Conservation (phyloP, 2,797 vertebrate species). For the Phyllotis vaccarum region DNA sequence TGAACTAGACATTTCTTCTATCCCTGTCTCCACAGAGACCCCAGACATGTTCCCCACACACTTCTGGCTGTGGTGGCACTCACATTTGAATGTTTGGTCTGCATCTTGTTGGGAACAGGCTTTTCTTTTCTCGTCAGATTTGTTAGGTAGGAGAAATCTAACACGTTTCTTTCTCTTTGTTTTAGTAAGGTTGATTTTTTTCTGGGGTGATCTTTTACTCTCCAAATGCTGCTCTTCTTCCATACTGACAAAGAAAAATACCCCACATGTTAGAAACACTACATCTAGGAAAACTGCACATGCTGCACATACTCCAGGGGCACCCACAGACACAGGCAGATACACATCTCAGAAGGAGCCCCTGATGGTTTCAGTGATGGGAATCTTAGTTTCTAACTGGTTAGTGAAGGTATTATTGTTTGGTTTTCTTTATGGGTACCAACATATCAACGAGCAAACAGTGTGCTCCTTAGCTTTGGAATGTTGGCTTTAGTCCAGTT, state of each 20-base stretch:
- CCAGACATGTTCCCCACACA: background rate
- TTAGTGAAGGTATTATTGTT: background rate
- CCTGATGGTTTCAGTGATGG: background rate
- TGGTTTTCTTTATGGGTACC: background rate
- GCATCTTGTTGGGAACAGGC: background rate
- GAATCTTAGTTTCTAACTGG: background rate
- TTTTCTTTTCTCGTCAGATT: background rate
- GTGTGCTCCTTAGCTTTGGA: background rate
- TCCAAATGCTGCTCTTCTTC: slow-evolving; percentile 27
- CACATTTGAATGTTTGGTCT: slow-evolving; percentile 49
- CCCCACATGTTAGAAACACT: background rate
- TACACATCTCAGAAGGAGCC: background rate
- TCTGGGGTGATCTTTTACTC: background rate
- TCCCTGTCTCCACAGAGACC: background rate
- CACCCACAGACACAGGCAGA: background rate
- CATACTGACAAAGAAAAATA: slow-evolving; percentile 40
- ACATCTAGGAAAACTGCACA: background rate
- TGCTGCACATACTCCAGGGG: background rate
- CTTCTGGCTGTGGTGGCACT: slow-evolving; percentile 26
- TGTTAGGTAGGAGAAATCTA: background rate
- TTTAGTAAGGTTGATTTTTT: slow-evolving; percentile 28
- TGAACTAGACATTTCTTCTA: background rate
- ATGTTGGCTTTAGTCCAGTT: background rate
- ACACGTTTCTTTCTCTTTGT: background rate
- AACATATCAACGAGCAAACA: background rate